Percentiles rank a stretch among this genome's conserved stretches.
These are phyloP conservation scores for Octonoba sinensis DNA, from an alignment of 2,888 invertebrate genomes.

Conservation along the genomic window DNA sequence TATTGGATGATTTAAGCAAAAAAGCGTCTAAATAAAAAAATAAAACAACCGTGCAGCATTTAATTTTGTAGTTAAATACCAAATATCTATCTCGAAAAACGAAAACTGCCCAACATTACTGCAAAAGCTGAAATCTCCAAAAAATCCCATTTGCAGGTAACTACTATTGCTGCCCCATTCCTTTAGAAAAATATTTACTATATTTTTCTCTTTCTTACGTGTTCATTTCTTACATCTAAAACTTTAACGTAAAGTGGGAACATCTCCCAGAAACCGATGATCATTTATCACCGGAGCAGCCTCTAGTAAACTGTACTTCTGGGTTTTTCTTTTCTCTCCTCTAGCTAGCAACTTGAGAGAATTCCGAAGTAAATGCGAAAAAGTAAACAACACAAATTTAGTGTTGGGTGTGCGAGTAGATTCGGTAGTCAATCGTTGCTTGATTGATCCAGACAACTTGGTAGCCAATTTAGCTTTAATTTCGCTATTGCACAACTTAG, in stretches of 20 bases:
- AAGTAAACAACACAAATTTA: slow-evolving; percentile 29
- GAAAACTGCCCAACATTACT: no score
- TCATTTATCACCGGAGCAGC: slow-evolving; percentile 41
- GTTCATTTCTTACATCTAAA: neutral
- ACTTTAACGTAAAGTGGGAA: slow-evolving; percentile 27
- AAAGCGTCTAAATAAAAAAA: no score
- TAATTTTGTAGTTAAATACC: no score
- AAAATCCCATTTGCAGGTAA: no score
- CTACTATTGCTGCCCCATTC: no score
- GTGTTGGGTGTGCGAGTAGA: slow-evolving; percentile 6
- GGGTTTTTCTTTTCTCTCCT: slow-evolving; percentile 17
- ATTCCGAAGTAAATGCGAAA: slow-evolving; percentile 11
- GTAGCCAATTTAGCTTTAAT: slow-evolving; percentile 32
- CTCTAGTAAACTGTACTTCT: slow-evolving; percentile 19
- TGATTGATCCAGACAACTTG: slow-evolving; percentile 44
- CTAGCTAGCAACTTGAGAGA: slow-evolving; percentile 7
- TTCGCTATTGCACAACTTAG: neutral
- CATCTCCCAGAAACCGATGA: slow-evolving; percentile 34
- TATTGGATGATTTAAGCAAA: no score
- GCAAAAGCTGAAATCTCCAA: no score
- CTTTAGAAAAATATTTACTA: no score
- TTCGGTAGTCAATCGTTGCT: slow-evolving; percentile 42
- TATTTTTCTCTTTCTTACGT: no score
- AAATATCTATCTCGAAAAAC: no score
- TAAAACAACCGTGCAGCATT: no score